Conservation (phyloP, 2,888 invertebrate genomes). For the Griposia aprilina region DNA sequence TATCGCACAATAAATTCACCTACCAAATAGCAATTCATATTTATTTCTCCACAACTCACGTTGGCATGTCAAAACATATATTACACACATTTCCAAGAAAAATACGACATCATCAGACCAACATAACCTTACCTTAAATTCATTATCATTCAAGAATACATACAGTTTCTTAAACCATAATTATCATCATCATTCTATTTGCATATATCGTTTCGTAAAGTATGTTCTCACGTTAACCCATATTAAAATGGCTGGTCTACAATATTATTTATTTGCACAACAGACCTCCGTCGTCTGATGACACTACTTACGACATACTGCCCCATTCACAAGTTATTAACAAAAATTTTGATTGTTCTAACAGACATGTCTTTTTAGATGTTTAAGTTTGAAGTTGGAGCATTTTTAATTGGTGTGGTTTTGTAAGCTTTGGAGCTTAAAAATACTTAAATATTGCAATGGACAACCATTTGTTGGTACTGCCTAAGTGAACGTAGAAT, state of each 20-base stretch:
- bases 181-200: conserved; percentile 13
- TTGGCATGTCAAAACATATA: not conserved
- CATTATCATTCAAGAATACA: not conserved
- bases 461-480: not conserved
- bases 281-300: conserved; percentile 49
- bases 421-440: conserved; percentile 2
- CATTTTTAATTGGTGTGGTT: conserved; percentile 36
- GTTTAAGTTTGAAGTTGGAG: not conserved
- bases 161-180: not conserved
- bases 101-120: not conserved
- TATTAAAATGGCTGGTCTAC: conserved; percentile 34
- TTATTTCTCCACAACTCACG: not conserved
- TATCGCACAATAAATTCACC: not conserved
- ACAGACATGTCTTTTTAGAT: conserved; percentile 4
- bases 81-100: not conserved
- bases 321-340: conserved; percentile 44
- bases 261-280: conserved; percentile 62
- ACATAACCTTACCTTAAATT: not conserved
- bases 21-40: not conserved
- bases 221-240: conserved; percentile 57
- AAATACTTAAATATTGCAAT: not conserved
- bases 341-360: conserved; percentile 37
- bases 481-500: not conserved
- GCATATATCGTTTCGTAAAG: conserved; percentile 52
- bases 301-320: conserved; percentile 52